Conservation (phyloP, 2,113 vertebrate species). For the Onychostruthus taczanowskii region DNA sequence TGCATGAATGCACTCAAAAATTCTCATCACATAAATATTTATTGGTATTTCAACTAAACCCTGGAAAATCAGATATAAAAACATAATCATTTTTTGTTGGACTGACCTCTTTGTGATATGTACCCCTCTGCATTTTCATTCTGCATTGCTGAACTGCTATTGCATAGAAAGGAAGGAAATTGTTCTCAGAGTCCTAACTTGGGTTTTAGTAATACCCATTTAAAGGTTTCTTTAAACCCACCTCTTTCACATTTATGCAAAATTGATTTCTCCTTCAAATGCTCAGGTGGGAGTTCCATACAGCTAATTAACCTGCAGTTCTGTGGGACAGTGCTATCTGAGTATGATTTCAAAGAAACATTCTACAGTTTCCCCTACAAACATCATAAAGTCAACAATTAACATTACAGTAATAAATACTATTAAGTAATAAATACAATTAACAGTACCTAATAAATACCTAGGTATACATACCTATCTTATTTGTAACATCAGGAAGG, state of each 20-base stretch:
- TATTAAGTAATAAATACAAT: no score
- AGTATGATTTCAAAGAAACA: not conserved
- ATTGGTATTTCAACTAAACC: not conserved
- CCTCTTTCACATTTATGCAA: not conserved
- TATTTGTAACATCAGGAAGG: not conserved
- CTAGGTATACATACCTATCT: not conserved
- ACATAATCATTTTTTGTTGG: not conserved
- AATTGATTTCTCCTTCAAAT: not conserved
- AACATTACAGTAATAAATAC: not conserved
- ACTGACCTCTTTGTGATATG: not conserved
- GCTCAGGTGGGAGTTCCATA: not conserved
- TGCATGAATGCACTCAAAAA: not conserved
- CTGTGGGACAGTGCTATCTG: accelerated
- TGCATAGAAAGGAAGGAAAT: not conserved
- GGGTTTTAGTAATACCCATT: not conserved
- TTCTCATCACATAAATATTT: not conserved
- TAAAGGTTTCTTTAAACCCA: not conserved
- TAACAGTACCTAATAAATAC: no score
- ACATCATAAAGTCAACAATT: not conserved
- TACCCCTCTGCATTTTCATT: not conserved
- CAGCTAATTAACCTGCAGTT: not conserved
- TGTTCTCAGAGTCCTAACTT: not conserved
- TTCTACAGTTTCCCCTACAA: not conserved
- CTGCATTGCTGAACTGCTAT: not conserved
- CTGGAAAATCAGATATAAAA: not conserved